Evolutionary conservation across 2,113 vertebrate genomes (phyloP), one percentile per base, ranked within the genome.

Genomic region (Pelusios castaneus): DNA sequence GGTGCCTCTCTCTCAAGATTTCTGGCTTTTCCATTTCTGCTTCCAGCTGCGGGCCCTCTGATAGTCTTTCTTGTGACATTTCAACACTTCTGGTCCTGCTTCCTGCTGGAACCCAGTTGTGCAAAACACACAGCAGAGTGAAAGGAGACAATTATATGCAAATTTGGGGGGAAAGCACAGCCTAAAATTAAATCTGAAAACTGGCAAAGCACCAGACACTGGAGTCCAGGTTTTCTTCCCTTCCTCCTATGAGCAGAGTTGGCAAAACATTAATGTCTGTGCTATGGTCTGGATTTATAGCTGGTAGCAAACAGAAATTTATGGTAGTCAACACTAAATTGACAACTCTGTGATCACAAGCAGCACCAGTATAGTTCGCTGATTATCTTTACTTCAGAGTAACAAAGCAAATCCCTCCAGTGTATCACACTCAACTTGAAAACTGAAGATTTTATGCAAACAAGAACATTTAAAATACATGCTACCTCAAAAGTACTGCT

Each of bases 311-410:
- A 82, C 52, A 90, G 63, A 85, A 47, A 83, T 76, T 79, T 63
- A 38, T 21, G 2, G 5, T 21, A 91, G 84, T n/a, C 87, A 94
- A 85, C 17, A 75, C 78, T 31, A 51, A 91, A 84, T 38, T 70
- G 76, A 81, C 80, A 94, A 78, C 17, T 47, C 47, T 85, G 80
- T 0, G 1, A 73, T 47, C 82, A 45, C 11, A 73, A 96, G 58
- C 3, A 91, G 49, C 49, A 86, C 54, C 87, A 81, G 47, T 47
- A 79, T 19, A 41, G 84, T 77, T 95, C 85, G 85, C 41, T 56
- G 88, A 87, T 89, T 70, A 93, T 84, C 75, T 86, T 95, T 92
- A 96, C 87, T 91, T 91, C 89, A 91, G 43, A 85, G 84, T 58
- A 91, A 84, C 82, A 81, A 80, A 93, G 55, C 49, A 96, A 78